Evolutionary conservation across 2,797 vertebrate genomes (phyloP).

Genomic region (Acridotheres tristis): DNA sequence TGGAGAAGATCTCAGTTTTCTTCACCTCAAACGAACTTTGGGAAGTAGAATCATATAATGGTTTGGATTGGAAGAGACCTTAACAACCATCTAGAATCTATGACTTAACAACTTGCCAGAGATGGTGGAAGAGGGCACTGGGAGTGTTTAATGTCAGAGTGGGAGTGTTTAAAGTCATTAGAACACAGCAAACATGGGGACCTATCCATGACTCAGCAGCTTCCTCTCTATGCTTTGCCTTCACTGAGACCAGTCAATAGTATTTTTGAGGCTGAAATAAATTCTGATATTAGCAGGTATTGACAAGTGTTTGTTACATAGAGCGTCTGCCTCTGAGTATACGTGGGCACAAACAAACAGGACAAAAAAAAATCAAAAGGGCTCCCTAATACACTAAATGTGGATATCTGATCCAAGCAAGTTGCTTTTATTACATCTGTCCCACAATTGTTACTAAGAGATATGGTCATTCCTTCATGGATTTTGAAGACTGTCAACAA

Average conservation of each 20-base stretch:
- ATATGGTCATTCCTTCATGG: neutral
- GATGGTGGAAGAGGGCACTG: neutral
- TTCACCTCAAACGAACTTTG: accelerated
- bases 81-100: neutral
- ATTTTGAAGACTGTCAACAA: neutral
- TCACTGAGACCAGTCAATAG: neutral
- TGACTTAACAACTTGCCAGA: neutral
- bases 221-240: neutral
- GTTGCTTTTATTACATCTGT: neutral
- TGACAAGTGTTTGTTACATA: neutral
- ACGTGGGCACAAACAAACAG: neutral
- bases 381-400: neutral
- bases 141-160: neutral
- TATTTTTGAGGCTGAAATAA: neutral
- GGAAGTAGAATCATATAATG: neutral
- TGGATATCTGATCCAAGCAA: neutral
- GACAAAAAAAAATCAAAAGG: neutral
- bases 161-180: neutral
- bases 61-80: neutral
- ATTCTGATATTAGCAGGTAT: neutral
- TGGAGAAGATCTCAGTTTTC: neutral
- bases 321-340: neutral
- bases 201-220: neutral
- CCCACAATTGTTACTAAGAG: neutral
- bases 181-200: neutral